Conservation (phyloP, 2,113 vertebrate genomes). For the Salvelinus sp. region DNA sequence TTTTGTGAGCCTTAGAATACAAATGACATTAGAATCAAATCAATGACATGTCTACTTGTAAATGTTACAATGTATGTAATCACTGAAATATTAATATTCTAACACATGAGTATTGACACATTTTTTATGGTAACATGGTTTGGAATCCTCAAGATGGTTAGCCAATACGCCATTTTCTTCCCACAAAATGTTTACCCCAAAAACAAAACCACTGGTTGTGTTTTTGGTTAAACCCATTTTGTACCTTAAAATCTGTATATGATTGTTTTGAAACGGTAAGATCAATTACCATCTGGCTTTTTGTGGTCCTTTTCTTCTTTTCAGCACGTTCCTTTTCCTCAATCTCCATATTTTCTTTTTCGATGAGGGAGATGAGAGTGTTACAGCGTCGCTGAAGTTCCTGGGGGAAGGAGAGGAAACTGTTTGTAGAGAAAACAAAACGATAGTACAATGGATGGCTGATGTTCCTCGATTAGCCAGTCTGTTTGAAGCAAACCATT, state of each 20-base stretch:
- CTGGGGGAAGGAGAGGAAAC: conserved; percentile 50
- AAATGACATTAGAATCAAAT: not conserved
- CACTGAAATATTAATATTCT: not conserved
- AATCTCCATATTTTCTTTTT: conserved; percentile 91
- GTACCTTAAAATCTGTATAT: not conserved
- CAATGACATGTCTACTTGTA: conserved; percentile 6
- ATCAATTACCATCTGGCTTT: conserved; percentile 78
- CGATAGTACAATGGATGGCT: not conserved
- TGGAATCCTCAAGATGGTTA: too few species aligned
- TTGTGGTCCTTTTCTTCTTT: conserved; percentile 85
- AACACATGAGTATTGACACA: not conserved
- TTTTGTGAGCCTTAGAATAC: conserved; percentile 79
- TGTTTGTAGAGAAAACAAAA: too few species aligned
- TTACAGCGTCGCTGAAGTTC: conserved; percentile 90
- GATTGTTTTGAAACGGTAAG: not conserved
- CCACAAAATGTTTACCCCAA: not conserved
- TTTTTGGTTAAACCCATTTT: not conserved
- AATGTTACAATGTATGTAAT: not conserved
- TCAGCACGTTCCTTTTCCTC: conserved; percentile 89
- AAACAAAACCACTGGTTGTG: not conserved
- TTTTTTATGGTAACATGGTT: too few species aligned
- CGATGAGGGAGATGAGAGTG: conserved; percentile 88
- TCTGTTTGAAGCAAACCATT: too few species aligned
- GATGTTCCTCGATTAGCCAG: not conserved
- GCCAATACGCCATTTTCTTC: not conserved